Evolutionary conservation across 2,113 vertebrate species (phyloP).

Genomic region (Coryphaenoides rupestris): DNA sequence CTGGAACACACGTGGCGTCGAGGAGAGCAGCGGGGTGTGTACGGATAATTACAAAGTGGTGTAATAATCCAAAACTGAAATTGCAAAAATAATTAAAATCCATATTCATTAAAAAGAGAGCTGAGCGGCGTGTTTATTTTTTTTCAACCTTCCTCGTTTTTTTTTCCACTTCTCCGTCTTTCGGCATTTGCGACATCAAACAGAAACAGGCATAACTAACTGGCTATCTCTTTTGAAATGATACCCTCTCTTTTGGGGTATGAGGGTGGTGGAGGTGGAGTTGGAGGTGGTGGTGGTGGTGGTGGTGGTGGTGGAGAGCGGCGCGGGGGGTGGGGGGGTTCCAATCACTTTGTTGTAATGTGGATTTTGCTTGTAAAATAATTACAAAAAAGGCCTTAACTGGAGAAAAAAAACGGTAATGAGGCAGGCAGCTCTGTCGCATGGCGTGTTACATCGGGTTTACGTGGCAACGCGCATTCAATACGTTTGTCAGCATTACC

Average conservation of each 20-base stretch:
- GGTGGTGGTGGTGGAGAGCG: not conserved
- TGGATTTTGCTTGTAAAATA: not conserved
- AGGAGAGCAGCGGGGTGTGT: constrained; percentile 24
- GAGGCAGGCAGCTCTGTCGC: not conserved
- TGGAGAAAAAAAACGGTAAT: not conserved
- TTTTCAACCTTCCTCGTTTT: too few species aligned
- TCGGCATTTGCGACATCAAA: constrained; percentile 3
- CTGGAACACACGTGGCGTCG: not conserved
- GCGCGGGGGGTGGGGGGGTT: not conserved
- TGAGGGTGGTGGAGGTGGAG: not conserved
- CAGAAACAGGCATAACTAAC: constrained; percentile 11
- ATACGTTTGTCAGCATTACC: not conserved
- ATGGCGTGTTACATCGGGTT: not conserved
- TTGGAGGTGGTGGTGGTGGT: not conserved
- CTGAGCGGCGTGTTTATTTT: not conserved
- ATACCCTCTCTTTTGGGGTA: constrained; percentile 16
- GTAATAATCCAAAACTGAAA: constrained; percentile 37
- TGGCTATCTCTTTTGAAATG: constrained; percentile 8
- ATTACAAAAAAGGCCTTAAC: not conserved
- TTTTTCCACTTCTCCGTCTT: constrained; percentile 2
- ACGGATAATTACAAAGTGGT: constrained; percentile 34
- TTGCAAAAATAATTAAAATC: constrained; percentile 44
- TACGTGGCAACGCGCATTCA: not conserved
- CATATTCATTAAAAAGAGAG: constrained; percentile 43
- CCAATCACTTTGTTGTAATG: constrained; percentile 8